Evolutionary conservation across 2,113 vertebrate species (phyloP), one percentile per base, ranked within the genome.

Genomic region (Synchiropus splendidus): DNA sequence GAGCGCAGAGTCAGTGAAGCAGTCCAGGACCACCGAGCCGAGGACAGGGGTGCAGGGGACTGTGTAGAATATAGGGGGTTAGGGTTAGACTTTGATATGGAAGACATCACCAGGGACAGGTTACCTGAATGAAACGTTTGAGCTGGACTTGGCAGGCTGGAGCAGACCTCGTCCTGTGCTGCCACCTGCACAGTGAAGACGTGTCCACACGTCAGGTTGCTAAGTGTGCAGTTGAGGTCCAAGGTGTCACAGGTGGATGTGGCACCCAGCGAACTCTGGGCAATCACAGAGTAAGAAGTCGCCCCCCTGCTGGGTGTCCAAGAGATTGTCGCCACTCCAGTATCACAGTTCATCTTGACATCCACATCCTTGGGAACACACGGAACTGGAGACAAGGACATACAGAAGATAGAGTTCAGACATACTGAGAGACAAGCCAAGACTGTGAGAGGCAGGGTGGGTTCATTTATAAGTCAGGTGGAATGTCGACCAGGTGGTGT

Each of bases 281-380:
- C 77, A 0, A 16, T 3, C 42, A 59, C 80, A 17, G 15, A 56
- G 54, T 80, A 84, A 18, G 16, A 64, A 44, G 73, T 4, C 10
- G 83, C 83, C 9, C 82, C 84, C 2, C 32, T 4, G 58, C 78
- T 83, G 38, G 45, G 34, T 4, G 51, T 69, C 87, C 87, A 89
- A 18, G 72, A 68, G 34, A 85, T 80, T 0, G 41, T 5, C 1
- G 73, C 83, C 18, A 69, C 8, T 16, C 83, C 79, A 10, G 18
- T 46, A 10, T 54, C 42, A 50, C 87, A 89, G 45, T 79, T 34
- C 21, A 83, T 31, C 5, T 13, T 3, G 12, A 74, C 69, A 1
- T 43, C 18, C 48, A 87, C 71, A 16, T 70, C 62, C 21, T 56
- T 48, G 0, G 87, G 87, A 54, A 81, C 55, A 40, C 87, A 89